Percentiles rank a stretch among this genome's conserved stretches.
Evolutionary conservation across 2,888 invertebrate genomes (phyloP).

Genomic region (Drosophila falleni): DNA sequence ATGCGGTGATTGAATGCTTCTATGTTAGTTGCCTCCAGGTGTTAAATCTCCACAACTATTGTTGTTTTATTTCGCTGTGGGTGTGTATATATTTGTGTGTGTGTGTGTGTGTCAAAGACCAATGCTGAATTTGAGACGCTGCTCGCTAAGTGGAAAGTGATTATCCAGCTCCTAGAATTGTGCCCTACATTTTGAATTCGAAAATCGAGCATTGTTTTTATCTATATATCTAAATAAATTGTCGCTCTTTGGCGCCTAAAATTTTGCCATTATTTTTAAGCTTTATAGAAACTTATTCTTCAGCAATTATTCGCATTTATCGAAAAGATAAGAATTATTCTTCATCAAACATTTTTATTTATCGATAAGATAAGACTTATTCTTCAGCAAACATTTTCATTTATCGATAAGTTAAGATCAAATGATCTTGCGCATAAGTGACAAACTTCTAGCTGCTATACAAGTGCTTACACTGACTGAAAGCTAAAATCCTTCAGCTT

Average conservation of each 20-base stretch:
- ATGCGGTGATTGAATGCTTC: conserved; percentile 58
- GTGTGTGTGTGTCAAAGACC: conserved; percentile 8
- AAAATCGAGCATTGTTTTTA: background rate
- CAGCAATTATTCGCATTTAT: background rate
- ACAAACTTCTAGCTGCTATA: conserved; percentile 8
- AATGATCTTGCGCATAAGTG: background rate
- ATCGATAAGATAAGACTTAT: background rate
- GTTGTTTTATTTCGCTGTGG: conserved; percentile 25
- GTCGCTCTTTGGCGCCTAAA: conserved; percentile 3
- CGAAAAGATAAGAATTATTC: background rate
- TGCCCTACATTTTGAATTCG: conserved; percentile 18
- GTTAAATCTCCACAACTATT: conserved; percentile 45
- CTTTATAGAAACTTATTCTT: background rate
- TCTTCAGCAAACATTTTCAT: background rate
- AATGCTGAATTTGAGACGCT: background rate
- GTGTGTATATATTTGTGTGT: conserved; percentile 12
- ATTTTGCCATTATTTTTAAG: background rate
- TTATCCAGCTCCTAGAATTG: conserved; percentile 41
- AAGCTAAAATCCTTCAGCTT: background rate
- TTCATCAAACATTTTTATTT: too few species aligned
- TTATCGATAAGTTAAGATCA: background rate
- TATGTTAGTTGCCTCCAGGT: conserved; percentile 47
- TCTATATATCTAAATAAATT: background rate
- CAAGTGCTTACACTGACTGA: background rate
- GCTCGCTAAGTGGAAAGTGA: conserved; percentile 46